Conservation (phyloP, 2,113 vertebrate species). For the Takifugu flavidus region DNA sequence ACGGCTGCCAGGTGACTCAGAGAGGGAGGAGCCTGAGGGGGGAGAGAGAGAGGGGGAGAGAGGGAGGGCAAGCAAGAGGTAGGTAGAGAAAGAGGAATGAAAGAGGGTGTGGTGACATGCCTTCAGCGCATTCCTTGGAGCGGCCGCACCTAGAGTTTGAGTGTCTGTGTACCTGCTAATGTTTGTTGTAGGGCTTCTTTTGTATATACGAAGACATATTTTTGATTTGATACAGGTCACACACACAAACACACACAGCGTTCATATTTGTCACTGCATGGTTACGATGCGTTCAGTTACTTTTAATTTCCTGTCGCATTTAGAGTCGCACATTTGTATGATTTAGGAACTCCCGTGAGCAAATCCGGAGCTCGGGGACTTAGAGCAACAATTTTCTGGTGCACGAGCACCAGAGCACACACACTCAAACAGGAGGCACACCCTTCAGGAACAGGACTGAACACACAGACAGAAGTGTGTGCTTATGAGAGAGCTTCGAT, state of each 20-base stretch:
- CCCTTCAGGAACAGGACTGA: constrained; percentile 44
- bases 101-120: constrained; percentile 58
- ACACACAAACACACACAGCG: not conserved
- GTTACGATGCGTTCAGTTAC: constrained; percentile 7
- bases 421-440: constrained; percentile 43
- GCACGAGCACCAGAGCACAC: constrained; percentile 16
- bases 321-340: constrained; percentile 34
- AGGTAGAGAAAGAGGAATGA: not conserved
- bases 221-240: not conserved
- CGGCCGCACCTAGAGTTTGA: constrained; percentile 48
- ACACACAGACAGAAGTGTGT: constrained; percentile 27
- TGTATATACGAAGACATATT: not conserved
- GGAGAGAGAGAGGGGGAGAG: not conserved
- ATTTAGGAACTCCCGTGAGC: not conserved
- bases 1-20: constrained; percentile 58
- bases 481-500: constrained; percentile 31
- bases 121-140: constrained; percentile 60
- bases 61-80: not conserved
- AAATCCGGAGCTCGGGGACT: not conserved
- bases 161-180: constrained; percentile 45
- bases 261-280: not conserved
- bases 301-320: constrained; percentile 3
- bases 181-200: constrained; percentile 31
- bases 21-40: constrained; percentile 25
- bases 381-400: constrained; percentile 2